phyloP scores from a whole-genome alignment of 2,113 vertebrate species.

The Laticauda laticaudata region DNA sequence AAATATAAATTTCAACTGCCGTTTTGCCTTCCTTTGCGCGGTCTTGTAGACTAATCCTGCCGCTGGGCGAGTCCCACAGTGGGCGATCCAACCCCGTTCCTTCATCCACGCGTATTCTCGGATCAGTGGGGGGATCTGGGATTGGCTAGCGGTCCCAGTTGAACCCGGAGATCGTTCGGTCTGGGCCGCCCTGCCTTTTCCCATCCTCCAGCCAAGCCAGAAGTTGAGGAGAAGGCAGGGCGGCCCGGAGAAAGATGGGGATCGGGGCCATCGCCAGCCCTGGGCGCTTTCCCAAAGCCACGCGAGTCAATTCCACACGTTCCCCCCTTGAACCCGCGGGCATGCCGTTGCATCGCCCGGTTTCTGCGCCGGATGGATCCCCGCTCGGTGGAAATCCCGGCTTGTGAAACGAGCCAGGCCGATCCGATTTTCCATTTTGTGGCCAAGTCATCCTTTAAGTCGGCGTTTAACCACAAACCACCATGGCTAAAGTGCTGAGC shows the following conservation, averaged over 20 bases:
- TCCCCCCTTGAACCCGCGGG: neutral
- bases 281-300: neutral
- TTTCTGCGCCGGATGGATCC: neutral
- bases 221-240: neutral
- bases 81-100: neutral
- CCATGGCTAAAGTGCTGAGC: neutral
- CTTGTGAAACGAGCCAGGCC: neutral
- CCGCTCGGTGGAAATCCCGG: neutral
- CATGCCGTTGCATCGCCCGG: neutral
- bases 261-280: neutral
- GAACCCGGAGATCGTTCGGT: neutral
- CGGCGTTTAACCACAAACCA: neutral
- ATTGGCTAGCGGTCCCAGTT: neutral
- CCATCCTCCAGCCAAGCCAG: neutral
- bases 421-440: neutral
- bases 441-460: neutral
- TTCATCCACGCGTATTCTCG: neutral
- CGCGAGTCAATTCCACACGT: neutral
- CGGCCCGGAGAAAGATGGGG: neutral
- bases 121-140: neutral
- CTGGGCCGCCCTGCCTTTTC: neutral
- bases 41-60: neutral
- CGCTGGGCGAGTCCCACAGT: neutral
- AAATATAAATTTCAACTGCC: neutral
- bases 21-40: neutral